Evolutionary conservation across 2,113 vertebrate genomes (phyloP), one percentile per base, ranked within the genome.

Genomic region (Hiodon tergisus): DNA sequence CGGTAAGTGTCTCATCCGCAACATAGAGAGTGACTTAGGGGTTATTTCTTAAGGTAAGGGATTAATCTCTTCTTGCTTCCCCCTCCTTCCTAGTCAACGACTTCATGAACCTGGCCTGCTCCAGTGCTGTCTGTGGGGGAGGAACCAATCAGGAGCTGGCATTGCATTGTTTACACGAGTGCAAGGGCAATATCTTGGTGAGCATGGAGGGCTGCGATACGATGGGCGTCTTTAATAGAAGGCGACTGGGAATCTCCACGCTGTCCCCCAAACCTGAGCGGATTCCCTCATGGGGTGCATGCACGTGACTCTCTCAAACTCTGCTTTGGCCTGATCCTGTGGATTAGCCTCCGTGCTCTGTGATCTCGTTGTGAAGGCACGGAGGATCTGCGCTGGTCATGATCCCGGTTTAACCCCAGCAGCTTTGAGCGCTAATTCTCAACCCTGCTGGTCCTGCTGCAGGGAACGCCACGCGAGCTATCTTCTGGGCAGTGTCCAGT

Each of bases 71-170:
- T 70, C 69, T 46, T 9, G 16, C 11, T 16, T 9, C 14, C 57
- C 47, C 50, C 16, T 3, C 17, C 59, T 47, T 17, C 54, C 82
- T 10, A 98, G 97, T 99, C 88, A 90, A 95, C 80, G 91, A 93
- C 82, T 90, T 99, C 76, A 90, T 98, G 87, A 94, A 94, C 76
- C 91, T 98, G 79, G 94, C 97, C 75, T 99, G 96, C 81, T 99
- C 97, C 80, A 99, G 95, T 78, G 94, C 93, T 78, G 86, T 99
- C 81, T 92, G 87, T 76, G 96, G 97, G 47, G 97, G 90, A 68
- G 97, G 97, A 79, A 98, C 96, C 81, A 99, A 99, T 89, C 97
- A 98, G 89, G 97, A 99, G 86, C 85, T 99, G 78, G 93, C 94
- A 0, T 87, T 95, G 83, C 97, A 99, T 82, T 97, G 91, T 87